Base-by-base conservation (phyloP, 1,140 invertebrate genomes). In the Manduca sexta region DNA sequence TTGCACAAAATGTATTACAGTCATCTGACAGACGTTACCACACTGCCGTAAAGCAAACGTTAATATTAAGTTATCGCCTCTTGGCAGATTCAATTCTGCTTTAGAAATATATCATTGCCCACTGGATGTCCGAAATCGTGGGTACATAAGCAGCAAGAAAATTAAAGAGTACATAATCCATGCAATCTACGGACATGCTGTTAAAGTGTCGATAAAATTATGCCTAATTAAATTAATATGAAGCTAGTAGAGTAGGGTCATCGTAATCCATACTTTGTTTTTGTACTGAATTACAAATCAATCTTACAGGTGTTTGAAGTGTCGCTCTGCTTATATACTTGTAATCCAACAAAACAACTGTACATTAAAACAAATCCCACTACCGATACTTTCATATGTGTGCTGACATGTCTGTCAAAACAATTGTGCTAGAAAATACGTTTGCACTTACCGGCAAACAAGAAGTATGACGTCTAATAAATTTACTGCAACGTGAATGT, bases 401-500 rank as follows among this genome's bases (percentile, higher is more conserved):
- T 33, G 40, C 45, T 45, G 43, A 52, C 8, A 14, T 15, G 15
- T 14, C 10, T 14, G 3, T 2, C 14, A 8, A 17, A 11, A 15
- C 12, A 33, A 15, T 11, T 13, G 52, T 52, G 38, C 33, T 49
- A 43, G 35, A 43, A 56, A 47, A 47, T 2, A 34, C 44, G 62
- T 66, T 64, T 69, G 64, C 64, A 74, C 80, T 84, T 74, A 84
- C 80, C 78, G 73, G 56, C 68, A 74, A 68, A 71, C 74, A 81
- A 50, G 71, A 58, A 34, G 67, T 62, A 63, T 74, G 70, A 14
- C 69, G 64, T 64, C 71, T 74, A 74, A 81, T 53, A 65, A 74
- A 82, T 68, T 71, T 80, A 78, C 80, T 66, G 76, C 80, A 84
- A 80, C 70, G 60, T 75, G 76, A 77, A 67, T 69, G 57, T 65